Percentiles rank a stretch among this genome's conserved stretches.
These are phyloP conservation scores for Salvelinus fontinalis DNA, from an alignment of 2,113 vertebrate genomes.

Conservation along the genomic window DNA sequence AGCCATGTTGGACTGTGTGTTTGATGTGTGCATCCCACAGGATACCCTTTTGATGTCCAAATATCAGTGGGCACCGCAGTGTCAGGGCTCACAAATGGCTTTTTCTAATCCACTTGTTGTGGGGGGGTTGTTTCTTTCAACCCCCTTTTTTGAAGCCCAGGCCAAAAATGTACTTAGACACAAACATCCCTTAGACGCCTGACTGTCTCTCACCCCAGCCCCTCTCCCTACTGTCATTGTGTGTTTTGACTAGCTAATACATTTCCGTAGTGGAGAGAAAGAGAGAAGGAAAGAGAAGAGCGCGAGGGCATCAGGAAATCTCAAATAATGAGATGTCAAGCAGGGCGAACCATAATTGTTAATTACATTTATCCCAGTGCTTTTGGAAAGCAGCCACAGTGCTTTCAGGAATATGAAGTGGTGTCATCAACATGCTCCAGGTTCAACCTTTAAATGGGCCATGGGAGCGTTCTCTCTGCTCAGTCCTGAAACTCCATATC, in stretches of 20 bases:
- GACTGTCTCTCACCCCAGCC: constrained; percentile 33
- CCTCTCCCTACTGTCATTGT: constrained; percentile 43
- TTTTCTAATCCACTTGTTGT: constrained; percentile 70
- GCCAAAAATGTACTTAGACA: constrained; percentile 72
- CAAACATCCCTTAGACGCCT: constrained; percentile 50
- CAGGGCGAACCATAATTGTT: constrained; percentile 69
- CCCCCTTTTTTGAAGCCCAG: constrained; percentile 45
- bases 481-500: constrained; percentile 58
- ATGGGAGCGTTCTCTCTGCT: constrained; percentile 31
- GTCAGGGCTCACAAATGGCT: constrained; percentile 66
- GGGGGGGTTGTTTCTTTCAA: constrained; percentile 61
- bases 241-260: constrained; percentile 49
- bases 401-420: constrained; percentile 73
- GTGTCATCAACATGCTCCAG: constrained; percentile 66
- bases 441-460: constrained; percentile 60
- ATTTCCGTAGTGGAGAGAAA: constrained; percentile 34
- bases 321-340: constrained; percentile 74
- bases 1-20: constrained; percentile 54
- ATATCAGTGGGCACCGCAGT: constrained; percentile 60
- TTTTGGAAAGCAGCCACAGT: constrained; percentile 64
- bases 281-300: constrained; percentile 45
- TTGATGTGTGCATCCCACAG: constrained; percentile 54
- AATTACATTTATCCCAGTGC: constrained; percentile 69
- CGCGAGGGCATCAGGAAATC: constrained; percentile 63
- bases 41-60: constrained; percentile 57